Conservation (phyloP, 2,888 invertebrate species). For the Spialia ferax region DNA sequence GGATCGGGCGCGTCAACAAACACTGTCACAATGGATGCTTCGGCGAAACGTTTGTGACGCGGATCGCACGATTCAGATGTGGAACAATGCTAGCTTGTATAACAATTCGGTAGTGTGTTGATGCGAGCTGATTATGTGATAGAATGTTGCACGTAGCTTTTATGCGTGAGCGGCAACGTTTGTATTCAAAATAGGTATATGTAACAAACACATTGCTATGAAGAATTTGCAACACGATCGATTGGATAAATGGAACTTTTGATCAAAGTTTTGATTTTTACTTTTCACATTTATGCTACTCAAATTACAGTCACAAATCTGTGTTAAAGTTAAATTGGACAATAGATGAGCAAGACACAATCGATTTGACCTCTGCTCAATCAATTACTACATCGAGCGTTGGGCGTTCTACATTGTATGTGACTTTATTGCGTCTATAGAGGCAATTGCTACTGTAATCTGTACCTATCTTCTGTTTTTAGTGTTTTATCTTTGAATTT, state of each 20-base stretch:
- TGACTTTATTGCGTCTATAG: conserved; percentile 9
- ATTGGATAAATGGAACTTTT: no score
- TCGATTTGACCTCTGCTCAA: conserved; percentile 84
- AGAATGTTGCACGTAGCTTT: conserved; percentile 54
- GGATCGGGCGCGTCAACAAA: conserved; percentile 72
- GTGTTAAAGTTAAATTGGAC: conserved; percentile 33
- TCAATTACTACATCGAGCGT: conserved; percentile 77
- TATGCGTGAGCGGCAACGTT: conserved; percentile 62
- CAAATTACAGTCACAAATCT: conserved; percentile 22
- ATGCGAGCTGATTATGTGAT: conserved; percentile 72
- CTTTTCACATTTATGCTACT: background rate
- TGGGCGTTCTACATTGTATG: conserved; percentile 49
- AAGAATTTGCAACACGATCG: background rate
- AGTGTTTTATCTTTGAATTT: background rate
- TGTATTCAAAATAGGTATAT: conserved; percentile 43
- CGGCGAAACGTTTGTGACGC: conserved; percentile 76
- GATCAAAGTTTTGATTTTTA: background rate
- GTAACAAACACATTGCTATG: background rate
- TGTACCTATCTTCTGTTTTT: background rate
- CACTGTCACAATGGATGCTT: conserved; percentile 81
- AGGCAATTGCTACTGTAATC: conserved; percentile 17
- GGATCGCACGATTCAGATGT: conserved; percentile 70
- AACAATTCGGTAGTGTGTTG: conserved; percentile 79
- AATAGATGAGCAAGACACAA: conserved; percentile 63
- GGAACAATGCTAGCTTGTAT: conserved; percentile 84